Base-by-base conservation (phyloP, 2,888 invertebrate genomes). In the Diplolepis rosae region DNA sequence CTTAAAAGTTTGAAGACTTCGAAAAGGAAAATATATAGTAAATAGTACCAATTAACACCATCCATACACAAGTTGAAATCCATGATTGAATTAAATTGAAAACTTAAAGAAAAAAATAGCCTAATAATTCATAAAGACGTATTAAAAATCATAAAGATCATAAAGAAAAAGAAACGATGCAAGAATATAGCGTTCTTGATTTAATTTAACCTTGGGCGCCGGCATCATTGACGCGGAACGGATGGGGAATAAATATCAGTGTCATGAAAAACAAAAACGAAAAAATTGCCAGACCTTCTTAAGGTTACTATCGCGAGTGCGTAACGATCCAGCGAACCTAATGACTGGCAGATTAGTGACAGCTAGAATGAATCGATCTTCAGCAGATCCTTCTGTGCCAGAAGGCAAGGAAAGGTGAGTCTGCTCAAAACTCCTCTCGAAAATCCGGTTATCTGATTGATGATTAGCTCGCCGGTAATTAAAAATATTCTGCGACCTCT, bases 391-490 rank as follows among this genome's bases (percentile, higher is more conserved):
- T 45, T 54, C 69, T 68, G 69, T 28, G 71, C 70, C 73, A 72
- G 71, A 67, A 73, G 72, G 74, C 72, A 73, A n/a, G 68, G 42
- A 22, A 75, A 73, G 69, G 71, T 71, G 68, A 73, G 71, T 65
- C 69, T 52, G 56, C 66, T 50, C 56, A 22, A 52, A 52, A 52
- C 24, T 52, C 27, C n/a, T 32, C 35, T 39, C 56, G 22, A 52
- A 28, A 51, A 27, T 54, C 24, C 18, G 24, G 42, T 67, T 70
- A 81, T 78, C 82, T 86, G 85, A 85, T 85, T 85, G 83, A 86
- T 85, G 86, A 85, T 80, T 79, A 65, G 72, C 77, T 73, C 76
- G 72, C 80, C 75, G 79, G 81, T 84, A 84, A 84, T 83, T 83
- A 83, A 83, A 84, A 84, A 77, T 74, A 75, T 72, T 68, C 67